These are phyloP conservation scores for Cyphomyrmex costatus DNA, from an alignment of 1,140 invertebrate species.

Conservation along the genomic window DNA sequence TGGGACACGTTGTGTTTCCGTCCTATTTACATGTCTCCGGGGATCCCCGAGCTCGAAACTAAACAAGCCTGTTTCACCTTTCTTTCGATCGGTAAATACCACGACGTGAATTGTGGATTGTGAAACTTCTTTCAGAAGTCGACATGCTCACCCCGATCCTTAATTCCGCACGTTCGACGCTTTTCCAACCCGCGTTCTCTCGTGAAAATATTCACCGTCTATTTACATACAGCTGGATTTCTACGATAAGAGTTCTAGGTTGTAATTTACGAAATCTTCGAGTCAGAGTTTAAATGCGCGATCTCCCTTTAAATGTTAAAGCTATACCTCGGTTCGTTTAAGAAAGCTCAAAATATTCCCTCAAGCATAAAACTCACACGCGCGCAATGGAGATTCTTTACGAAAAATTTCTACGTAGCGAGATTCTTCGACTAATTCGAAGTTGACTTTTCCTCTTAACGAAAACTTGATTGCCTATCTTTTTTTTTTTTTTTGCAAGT, in stretches of 20 bases:
- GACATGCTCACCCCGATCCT: conserved; percentile 44
- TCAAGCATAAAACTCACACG: background rate
- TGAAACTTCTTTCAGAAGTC: background rate
- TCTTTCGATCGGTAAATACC: conserved; percentile 67
- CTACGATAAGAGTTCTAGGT: background rate
- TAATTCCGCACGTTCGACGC: conserved; percentile 64
- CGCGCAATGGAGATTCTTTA: background rate
- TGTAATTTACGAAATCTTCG: background rate
- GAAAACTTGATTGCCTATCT: conserved; percentile 17
- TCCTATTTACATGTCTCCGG: conserved; percentile 69
- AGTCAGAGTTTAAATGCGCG: background rate
- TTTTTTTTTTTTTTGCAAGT: conserved; percentile 16
- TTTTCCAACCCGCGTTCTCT: background rate
- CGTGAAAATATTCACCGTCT: conserved; percentile 31
- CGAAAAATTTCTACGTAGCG: conserved; percentile 9
- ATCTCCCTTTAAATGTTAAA: conserved; percentile 1
- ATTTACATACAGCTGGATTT: conserved; percentile 28
- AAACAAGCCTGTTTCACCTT: conserved; percentile 67
- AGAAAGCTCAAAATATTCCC: conserved; percentile 12
- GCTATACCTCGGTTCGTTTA: background rate
- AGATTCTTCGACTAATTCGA: conserved; percentile 13
- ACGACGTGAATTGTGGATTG: conserved; percentile 54
- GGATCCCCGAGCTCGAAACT: conserved; percentile 48
- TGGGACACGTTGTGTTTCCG: conserved; percentile 54
- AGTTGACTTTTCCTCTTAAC: conserved; percentile 8